Percentiles rank a stretch among this genome's conserved stretches.
phyloP scores from a whole-genome alignment of 1,140 invertebrate genomes.

The Dendroctonus ponderosae region DNA sequence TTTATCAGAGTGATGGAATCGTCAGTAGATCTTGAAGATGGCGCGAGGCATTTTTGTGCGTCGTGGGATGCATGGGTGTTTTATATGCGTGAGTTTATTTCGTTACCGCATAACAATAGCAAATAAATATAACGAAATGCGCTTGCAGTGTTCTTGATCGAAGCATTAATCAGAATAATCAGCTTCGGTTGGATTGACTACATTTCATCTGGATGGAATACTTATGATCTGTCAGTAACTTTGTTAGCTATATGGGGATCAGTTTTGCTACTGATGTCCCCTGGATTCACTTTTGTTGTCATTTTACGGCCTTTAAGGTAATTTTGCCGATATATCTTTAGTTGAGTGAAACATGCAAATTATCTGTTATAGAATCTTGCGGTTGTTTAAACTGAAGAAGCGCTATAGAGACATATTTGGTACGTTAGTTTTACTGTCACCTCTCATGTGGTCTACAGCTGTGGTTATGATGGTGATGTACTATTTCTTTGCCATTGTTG shows the following conservation, averaged over 20 bases:
- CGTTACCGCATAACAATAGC: not conserved
- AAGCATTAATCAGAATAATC: conserved; percentile 73
- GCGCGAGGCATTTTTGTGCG: conserved; percentile 63
- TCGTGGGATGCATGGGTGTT: conserved; percentile 76
- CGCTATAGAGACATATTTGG: conserved; percentile 87
- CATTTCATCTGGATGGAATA: conserved; percentile 82
- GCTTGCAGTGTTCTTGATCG: conserved; percentile 71
- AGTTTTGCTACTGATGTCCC: conserved; percentile 63
- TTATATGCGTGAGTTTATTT: conserved; percentile 59
- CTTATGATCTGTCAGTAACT: conserved; percentile 78
- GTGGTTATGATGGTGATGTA: conserved; percentile 85
- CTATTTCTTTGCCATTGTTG: conserved; percentile 89
- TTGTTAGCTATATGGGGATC: conserved; percentile 67
- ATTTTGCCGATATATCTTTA: not conserved
- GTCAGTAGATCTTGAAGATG: conserved; percentile 56
- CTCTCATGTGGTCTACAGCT: conserved; percentile 72
- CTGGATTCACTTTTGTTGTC: conserved; percentile 70
- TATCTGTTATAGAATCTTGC: conserved; percentile 56
- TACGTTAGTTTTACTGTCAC: conserved; percentile 78
- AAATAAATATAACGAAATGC: not conserved
- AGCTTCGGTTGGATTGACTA: conserved; percentile 71
- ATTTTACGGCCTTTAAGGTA: conserved; percentile 65
- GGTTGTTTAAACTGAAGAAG: conserved; percentile 80
- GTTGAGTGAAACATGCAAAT: not conserved
- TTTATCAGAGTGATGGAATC: conserved; percentile 57